phyloP scores from a whole-genome alignment of 1,140 invertebrate genomes.

The Trachelipus rathkii region DNA sequence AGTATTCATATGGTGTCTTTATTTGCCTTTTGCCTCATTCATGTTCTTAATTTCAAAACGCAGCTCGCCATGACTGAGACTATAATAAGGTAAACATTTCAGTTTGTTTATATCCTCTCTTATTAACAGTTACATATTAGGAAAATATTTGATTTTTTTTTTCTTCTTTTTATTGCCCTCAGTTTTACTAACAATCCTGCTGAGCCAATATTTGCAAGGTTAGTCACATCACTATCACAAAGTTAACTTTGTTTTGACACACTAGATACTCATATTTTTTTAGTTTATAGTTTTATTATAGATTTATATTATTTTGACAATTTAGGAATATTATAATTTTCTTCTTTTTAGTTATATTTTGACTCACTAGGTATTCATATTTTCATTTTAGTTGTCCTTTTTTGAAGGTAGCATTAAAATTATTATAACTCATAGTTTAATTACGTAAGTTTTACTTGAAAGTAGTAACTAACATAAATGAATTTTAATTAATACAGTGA shows the following conservation, averaged over 20 bases:
- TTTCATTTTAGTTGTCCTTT: too few species aligned
- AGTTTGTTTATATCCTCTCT: conserved; percentile 72
- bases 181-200: conserved; percentile 32
- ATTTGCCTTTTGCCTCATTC: conserved; percentile 86
- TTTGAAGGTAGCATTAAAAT: too few species aligned
- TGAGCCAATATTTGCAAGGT: conserved; percentile 40
- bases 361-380: too few species aligned
- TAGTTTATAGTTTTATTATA: too few species aligned
- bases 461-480: too few species aligned
- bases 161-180: conserved; percentile 25
- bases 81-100: conserved; percentile 54
- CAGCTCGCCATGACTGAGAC: neutral
- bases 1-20: conserved; percentile 96
- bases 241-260: neutral
- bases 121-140: neutral
- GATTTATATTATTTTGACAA: too few species aligned
- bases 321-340: too few species aligned
- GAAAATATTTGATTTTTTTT: conserved; percentile 78
- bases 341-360: too few species aligned
- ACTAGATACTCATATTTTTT: neutral
- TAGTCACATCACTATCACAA: conserved; percentile 24
- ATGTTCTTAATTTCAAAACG: conserved; percentile 69
- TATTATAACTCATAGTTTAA: too few species aligned
- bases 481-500: too few species aligned
- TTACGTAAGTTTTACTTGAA: too few species aligned